Evolutionary conservation across 1,140 invertebrate species (phyloP).

Genomic region (Cataglyphis hispanica): DNA sequence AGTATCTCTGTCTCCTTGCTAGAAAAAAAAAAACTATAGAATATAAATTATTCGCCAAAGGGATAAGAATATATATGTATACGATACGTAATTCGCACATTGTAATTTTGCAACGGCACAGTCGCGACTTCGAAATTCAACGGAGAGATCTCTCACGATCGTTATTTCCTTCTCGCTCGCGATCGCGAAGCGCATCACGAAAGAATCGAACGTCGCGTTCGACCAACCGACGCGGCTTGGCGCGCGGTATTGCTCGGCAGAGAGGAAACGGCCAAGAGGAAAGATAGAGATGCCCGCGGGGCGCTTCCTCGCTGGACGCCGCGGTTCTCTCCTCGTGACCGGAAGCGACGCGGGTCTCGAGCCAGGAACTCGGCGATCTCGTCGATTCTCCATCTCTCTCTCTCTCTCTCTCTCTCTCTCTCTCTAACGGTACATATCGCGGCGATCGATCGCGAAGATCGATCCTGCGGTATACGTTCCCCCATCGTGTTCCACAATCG

Average conservation of each 20-base stretch:
- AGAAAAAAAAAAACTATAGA: too few relatives aligned
- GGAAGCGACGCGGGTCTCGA: constrained; percentile 81
- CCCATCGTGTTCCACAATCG: constrained; percentile 57
- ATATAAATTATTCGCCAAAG: too few relatives aligned
- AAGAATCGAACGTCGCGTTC: constrained; percentile 68
- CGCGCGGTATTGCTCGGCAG: constrained; percentile 37
- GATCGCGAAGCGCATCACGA: constrained; percentile 47
- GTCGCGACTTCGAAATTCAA: constrained; percentile 34
- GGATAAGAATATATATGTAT: too few relatives aligned
- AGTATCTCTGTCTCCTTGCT: too few relatives aligned
- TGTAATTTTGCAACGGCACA: constrained; percentile 18
- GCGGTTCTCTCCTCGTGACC: constrained; percentile 82
- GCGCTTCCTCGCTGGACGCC: constrained; percentile 66
- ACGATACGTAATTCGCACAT: not conserved
- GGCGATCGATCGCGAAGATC: constrained; percentile 75
- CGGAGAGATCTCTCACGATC: constrained; percentile 46
- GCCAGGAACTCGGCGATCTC: constrained; percentile 84
- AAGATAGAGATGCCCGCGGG: constrained; percentile 55
- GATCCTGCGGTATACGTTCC: constrained; percentile 69
- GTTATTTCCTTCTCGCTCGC: constrained; percentile 56
- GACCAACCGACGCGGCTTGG: constrained; percentile 19
- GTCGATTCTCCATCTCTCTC: constrained; percentile 70
- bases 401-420: constrained; percentile 7
- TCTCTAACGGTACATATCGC: constrained; percentile 73
- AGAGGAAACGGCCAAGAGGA: constrained; percentile 53